phyloP scores from a whole-genome alignment of 1,140 invertebrate genomes.

The Rhopalosiphum padi region DNA sequence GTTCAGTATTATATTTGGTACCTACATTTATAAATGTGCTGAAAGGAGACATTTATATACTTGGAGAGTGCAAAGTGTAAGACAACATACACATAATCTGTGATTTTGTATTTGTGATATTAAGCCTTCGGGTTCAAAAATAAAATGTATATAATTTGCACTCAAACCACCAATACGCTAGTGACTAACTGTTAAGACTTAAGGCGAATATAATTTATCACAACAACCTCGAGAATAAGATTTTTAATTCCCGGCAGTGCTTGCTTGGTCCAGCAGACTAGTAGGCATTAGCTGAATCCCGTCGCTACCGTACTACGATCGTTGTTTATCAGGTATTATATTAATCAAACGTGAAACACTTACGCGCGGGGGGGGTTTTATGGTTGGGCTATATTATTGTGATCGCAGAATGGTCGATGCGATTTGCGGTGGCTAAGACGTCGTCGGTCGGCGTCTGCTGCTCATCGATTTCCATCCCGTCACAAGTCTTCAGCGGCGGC shows the following conservation, averaged over 20 bases:
- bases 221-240: not conserved
- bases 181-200: not conserved
- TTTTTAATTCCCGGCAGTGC: not conserved
- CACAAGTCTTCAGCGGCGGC: not conserved
- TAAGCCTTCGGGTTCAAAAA: not conserved
- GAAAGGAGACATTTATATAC: not conserved
- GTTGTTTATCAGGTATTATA: not conserved
- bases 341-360: not conserved
- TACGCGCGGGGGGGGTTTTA: not conserved
- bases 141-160: not conserved
- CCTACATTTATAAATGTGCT: not conserved
- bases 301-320: not conserved
- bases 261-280: no score
- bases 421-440: not conserved
- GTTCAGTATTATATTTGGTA: not conserved
- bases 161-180: not conserved
- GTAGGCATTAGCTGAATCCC: no score
- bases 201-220: not conserved
- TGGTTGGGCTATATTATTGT: not conserved
- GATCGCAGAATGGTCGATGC: not conserved
- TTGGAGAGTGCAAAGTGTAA: not conserved
- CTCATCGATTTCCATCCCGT: conserved; percentile 20
- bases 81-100: not conserved
- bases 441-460: not conserved
- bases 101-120: not conserved